Evolutionary conservation across 1,140 invertebrate species (phyloP).

Genomic region (Tetraneura akinire): DNA sequence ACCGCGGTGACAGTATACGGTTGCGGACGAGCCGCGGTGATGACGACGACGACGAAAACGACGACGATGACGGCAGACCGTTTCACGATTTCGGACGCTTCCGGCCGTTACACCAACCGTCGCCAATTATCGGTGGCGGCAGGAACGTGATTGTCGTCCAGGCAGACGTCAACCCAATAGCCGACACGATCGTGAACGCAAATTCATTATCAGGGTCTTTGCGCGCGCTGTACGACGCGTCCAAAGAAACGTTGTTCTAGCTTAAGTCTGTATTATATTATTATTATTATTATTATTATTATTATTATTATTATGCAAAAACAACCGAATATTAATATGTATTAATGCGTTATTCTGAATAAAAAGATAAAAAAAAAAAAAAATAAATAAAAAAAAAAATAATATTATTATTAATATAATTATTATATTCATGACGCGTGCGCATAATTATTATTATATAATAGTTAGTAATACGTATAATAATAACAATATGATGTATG

Average conservation of each 20-base stretch:
- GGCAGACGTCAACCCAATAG: constrained; percentile 35
- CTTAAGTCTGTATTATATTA: constrained; percentile 19
- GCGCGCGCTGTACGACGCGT: constrained; percentile 43
- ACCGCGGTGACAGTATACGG: too few species aligned
- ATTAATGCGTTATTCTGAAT: too few species aligned
- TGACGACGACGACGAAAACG: neutral
- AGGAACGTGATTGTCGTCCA: constrained; percentile 42
- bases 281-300: too few species aligned
- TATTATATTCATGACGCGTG: too few species aligned
- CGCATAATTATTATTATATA: too few species aligned
- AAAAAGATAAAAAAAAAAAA: too few species aligned
- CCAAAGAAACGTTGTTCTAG: constrained; percentile 46
- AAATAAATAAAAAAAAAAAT: too few species aligned
- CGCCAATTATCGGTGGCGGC: neutral
- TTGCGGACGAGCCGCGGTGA: neutral
- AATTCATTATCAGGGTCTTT: constrained; percentile 47
- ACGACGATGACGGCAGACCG: neutral
- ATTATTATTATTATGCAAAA: too few species aligned
- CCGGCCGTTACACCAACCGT: neutral
- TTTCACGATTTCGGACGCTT: constrained; percentile 13
- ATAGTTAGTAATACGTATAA: too few species aligned
- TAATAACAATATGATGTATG: too few species aligned
- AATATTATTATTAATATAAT: too few species aligned
- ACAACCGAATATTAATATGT: too few species aligned
- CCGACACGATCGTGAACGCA: constrained; percentile 41